These are phyloP conservation scores for Phragmatobia fuliginosa DNA, from an alignment of 2,888 invertebrate genomes.

Conservation along the genomic window DNA sequence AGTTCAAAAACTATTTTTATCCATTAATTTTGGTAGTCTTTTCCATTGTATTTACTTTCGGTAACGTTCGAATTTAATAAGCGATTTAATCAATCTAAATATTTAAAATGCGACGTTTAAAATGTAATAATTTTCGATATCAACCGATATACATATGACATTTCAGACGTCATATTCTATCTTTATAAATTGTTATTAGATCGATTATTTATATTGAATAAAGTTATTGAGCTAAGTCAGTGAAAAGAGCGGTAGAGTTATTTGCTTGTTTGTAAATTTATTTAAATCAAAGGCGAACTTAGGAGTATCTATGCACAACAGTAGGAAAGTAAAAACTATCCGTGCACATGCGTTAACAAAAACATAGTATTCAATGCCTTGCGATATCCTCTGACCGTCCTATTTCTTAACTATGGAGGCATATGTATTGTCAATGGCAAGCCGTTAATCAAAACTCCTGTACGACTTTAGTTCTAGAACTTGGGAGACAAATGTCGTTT, in stretches of 20 bases:
- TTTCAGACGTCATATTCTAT: background rate
- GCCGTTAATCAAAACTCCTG: constrained; percentile 29
- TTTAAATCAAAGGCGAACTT: constrained; percentile 26
- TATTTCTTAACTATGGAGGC: constrained; percentile 24
- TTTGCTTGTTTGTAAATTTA: background rate
- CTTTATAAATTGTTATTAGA: background rate
- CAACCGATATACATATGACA: background rate
- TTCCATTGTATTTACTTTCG: background rate
- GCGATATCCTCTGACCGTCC: constrained; percentile 15
- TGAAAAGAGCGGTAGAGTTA: background rate
- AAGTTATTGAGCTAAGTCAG: background rate
- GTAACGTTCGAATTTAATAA: background rate
- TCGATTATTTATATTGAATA: background rate
- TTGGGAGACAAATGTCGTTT: constrained; percentile 27
- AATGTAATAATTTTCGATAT: background rate
- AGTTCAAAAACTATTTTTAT: background rate
- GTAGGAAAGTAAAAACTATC: background rate
- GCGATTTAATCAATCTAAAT: background rate
- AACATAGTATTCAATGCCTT: background rate
- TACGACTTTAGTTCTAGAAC: constrained; percentile 30
- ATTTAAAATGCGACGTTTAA: background rate
- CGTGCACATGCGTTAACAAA: background rate
- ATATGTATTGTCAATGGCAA: constrained; percentile 38
- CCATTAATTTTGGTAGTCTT: background rate
- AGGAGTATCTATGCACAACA: background rate